These are phyloP conservation scores for Rallus limicola DNA, from an alignment of 2,113 vertebrate genomes.

Conservation along the genomic window DNA sequence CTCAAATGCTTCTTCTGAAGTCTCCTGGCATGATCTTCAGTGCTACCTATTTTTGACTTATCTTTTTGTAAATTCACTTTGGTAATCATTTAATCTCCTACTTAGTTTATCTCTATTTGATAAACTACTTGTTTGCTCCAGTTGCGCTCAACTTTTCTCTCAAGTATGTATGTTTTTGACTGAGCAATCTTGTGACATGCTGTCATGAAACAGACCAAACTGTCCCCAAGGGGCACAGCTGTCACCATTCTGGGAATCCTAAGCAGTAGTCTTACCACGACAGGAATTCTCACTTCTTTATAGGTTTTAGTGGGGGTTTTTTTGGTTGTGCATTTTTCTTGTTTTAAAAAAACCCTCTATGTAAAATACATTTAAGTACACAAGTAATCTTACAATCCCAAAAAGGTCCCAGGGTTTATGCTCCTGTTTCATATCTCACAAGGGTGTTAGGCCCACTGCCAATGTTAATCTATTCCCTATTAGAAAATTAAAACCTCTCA, in stretches of 20 bases:
- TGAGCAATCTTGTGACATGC: neutral
- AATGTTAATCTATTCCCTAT: conserved; percentile 50
- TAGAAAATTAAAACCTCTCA: conserved; percentile 48
- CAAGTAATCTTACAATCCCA: conserved; percentile 7
- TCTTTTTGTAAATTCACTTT: neutral
- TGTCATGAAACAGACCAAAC: neutral
- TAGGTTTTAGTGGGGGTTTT: neutral
- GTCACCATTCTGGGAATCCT: neutral
- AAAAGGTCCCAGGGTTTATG: conserved; percentile 14
- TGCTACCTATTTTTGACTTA: neutral
- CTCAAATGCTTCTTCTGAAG: neutral
- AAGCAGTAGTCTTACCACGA: neutral
- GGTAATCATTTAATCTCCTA: neutral
- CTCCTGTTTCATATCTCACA: conserved; percentile 59
- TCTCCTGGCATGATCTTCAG: neutral
- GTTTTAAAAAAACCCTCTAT: neutral
- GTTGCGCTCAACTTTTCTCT: neutral
- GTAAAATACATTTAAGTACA: conserved; percentile 3
- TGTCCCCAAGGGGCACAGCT: neutral
- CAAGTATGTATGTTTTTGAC: neutral
- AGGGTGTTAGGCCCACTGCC: conserved; percentile 43
- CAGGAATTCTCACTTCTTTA: neutral
- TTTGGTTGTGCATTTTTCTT: neutral
- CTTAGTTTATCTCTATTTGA: neutral
- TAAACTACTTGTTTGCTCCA: neutral